Percentiles rank a stretch among this genome's conserved stretches.
Conservation (phyloP, 2,888 invertebrate species). For the Endotricha flammealis region DNA sequence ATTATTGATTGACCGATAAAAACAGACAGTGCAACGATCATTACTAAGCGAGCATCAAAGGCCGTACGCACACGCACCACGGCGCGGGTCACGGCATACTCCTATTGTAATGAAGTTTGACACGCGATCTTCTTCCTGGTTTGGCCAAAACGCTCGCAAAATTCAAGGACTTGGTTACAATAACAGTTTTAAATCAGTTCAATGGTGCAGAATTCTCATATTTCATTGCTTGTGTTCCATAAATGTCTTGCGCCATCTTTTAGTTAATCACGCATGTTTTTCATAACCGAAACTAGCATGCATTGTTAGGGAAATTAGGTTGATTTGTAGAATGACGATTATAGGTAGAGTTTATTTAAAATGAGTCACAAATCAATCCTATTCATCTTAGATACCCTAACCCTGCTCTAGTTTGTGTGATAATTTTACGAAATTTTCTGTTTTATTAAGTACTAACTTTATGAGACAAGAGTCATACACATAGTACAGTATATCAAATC, state of each 20-base stretch:
- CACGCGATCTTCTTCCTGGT: conserved; percentile 67
- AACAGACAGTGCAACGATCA: conserved; percentile 44
- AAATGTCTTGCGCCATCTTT: not conserved
- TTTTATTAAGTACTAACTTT: too few species aligned
- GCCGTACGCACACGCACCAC: conserved; percentile 52
- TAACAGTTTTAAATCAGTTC: conserved; percentile 30
- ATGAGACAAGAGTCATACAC: too few species aligned
- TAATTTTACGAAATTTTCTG: too few species aligned
- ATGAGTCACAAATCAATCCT: too few species aligned
- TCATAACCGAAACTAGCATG: not conserved
- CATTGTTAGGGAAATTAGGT: too few species aligned
- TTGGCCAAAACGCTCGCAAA: conserved; percentile 32
- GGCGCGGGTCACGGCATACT: not conserved
- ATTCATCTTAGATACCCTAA: too few species aligned
- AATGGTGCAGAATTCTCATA: conserved; percentile 5
- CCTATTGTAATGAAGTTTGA: conserved; percentile 36
- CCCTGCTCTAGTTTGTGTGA: too few species aligned
- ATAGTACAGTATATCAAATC: too few species aligned
- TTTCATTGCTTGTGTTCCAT: not conserved
- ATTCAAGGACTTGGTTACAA: conserved; percentile 54
- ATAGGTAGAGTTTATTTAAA: too few species aligned
- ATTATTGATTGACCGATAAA: conserved; percentile 50
- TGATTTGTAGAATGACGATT: too few species aligned
- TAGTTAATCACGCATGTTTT: not conserved
- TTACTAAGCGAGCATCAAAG: conserved; percentile 29